phyloP scores from a whole-genome alignment of 2,888 invertebrate genomes.

The Seladonia tumulorum region DNA sequence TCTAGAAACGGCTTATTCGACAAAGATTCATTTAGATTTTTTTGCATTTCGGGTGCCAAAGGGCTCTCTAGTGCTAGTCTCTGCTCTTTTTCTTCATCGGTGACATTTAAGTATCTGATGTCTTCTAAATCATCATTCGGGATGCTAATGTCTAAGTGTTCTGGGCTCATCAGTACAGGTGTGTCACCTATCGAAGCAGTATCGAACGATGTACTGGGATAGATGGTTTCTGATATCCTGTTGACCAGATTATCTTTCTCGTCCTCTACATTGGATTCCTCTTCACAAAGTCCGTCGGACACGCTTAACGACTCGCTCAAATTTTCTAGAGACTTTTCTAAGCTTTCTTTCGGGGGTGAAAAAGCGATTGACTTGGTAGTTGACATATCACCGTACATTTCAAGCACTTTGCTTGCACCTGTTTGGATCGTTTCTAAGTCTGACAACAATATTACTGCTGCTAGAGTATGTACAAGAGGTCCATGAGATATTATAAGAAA shows the following conservation, averaged over 20 bases:
- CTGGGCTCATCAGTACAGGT: conserved; percentile 45
- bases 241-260: conserved; percentile 23
- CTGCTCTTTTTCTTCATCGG: conserved; percentile 96
- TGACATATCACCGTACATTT: conserved; percentile 86
- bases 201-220: conserved; percentile 70
- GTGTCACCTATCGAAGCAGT: conserved; percentile 31
- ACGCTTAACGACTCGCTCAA: conserved; percentile 70
- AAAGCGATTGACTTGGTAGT: conserved; percentile 86
- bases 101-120: conserved; percentile 89
- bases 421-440: conserved; percentile 90
- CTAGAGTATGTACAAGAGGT: conserved; percentile 95
- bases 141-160: conserved; percentile 45
- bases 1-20: conserved; percentile 93
- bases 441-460: conserved; percentile 95
- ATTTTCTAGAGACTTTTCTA: conserved; percentile 91
- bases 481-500: conserved; percentile 97
- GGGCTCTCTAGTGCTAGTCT: conserved; percentile 81
- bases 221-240: conserved; percentile 45
- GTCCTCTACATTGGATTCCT: conserved; percentile 38
- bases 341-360: conserved; percentile 90
- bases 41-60: conserved; percentile 69
- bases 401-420: conserved; percentile 89
- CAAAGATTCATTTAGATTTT: conserved; percentile 81
- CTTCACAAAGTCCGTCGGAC: conserved; percentile 56
- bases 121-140: conserved; percentile 66